phyloP scores from a whole-genome alignment of 2,113 vertebrate genomes.

The Speoplatyrhinus poulsoni region DNA sequence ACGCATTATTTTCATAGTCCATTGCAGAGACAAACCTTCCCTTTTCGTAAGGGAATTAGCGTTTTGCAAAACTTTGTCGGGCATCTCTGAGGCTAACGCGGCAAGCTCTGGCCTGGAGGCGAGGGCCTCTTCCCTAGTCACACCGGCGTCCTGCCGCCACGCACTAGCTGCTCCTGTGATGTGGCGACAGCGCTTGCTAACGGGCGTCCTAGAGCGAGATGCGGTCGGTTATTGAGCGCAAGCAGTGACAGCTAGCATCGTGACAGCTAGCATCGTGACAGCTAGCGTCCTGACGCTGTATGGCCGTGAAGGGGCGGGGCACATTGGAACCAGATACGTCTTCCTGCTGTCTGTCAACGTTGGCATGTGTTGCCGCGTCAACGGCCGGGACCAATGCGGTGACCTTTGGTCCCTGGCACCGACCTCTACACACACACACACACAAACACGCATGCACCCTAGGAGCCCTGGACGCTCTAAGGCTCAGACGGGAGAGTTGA shows the following conservation, averaged over 20 bases:
- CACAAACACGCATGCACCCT: conserved; percentile 43
- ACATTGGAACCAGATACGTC: conserved; percentile 78
- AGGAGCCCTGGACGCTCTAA: conserved; percentile 21
- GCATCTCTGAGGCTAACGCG: no score
- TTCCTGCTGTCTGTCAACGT: conserved; percentile 62
- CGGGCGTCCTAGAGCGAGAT: conserved; percentile 61
- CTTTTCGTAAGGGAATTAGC: conserved; percentile 14
- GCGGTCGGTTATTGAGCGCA: conserved; percentile 60
- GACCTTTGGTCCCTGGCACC: conserved; percentile 36
- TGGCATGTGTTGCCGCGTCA: conserved; percentile 64
- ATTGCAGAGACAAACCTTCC: neutral
- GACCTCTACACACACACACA: conserved; percentile 32
- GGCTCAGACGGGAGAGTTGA: conserved; percentile 25
- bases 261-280: conserved; percentile 43
- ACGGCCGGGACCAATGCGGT: conserved; percentile 44
- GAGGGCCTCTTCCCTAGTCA: no score
- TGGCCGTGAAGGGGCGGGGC: conserved; percentile 36
- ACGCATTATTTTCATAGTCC: neutral
- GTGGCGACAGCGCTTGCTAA: neutral
- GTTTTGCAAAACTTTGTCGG: conserved; percentile 2
- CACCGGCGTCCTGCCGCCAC: no score
- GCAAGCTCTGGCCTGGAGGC: no score
- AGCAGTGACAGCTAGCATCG: conserved; percentile 4
- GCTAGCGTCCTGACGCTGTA: conserved; percentile 53
- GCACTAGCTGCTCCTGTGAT: neutral